phyloP scores from a whole-genome alignment of 2,113 vertebrate species.

The Leucosticte australis region DNA sequence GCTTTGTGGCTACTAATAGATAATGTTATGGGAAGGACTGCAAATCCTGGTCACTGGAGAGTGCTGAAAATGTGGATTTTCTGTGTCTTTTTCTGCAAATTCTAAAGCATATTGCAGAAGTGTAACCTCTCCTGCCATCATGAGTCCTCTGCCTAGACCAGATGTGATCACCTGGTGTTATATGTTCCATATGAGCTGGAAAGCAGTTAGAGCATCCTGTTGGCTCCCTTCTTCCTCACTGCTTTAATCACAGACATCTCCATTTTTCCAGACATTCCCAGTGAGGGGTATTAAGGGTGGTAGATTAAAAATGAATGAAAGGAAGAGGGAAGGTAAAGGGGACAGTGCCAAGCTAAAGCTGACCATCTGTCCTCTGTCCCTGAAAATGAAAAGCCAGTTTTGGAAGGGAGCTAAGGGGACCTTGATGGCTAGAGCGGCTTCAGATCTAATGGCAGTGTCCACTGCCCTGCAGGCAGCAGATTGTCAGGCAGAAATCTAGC shows the following conservation, averaged over 20 bases:
- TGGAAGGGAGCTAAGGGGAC: neutral
- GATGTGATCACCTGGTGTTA: neutral
- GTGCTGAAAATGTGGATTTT: neutral
- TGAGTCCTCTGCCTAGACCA: neutral
- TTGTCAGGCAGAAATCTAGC: neutral
- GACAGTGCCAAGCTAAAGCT: neutral
- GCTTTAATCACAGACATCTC: neutral
- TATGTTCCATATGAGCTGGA: neutral
- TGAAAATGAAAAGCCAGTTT: neutral
- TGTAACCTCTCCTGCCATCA: neutral
- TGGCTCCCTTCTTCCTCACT: neutral
- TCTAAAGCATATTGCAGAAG: neutral
- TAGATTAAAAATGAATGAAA: neutral
- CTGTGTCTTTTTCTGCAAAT: neutral
- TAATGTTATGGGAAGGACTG: neutral
- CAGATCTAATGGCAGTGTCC: neutral
- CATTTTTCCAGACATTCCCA: neutral
- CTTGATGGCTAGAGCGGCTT: neutral
- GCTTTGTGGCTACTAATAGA: neutral
- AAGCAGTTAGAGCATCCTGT: neutral
- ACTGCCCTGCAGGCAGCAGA: neutral
- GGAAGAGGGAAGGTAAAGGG: neutral
- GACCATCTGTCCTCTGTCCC: neutral
- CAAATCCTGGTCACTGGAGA: neutral
- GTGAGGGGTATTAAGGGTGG: neutral